Evolutionary conservation across 2,113 vertebrate species (phyloP).

Genomic region (Cephalopholis sonnerati): DNA sequence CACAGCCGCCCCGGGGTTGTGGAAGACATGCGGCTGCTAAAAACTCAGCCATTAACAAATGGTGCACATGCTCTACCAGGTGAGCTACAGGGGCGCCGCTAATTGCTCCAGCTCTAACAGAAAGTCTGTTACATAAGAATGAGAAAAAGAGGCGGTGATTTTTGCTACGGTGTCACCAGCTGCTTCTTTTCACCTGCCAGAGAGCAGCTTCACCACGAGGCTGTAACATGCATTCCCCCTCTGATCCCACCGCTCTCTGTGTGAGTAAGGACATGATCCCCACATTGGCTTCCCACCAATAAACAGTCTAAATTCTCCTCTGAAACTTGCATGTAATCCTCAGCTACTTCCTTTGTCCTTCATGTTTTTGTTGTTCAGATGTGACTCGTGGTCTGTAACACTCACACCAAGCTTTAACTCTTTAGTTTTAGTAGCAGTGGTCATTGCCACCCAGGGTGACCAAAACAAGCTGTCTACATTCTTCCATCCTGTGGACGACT

Average conservation of each 20-base stretch:
- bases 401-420: background rate
- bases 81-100: no score
- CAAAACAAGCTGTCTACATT: conserved; percentile 41
- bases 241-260: background rate
- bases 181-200: background rate
- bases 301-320: background rate
- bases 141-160: background rate
- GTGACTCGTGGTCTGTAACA: background rate
- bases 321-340: background rate
- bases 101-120: background rate
- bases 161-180: background rate
- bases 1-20: no score
- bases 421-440: background rate
- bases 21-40: no score
- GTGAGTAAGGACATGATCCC: background rate
- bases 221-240: background rate
- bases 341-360: background rate
- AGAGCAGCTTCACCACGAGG: background rate
- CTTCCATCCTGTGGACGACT: conserved; percentile 14
- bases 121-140: background rate
- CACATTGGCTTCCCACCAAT: background rate
- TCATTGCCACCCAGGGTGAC: conserved; percentile 4
- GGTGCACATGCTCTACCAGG: no score
- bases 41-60: no score
- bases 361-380: background rate